Conservation (phyloP, 2,888 invertebrate genomes). For the Oxycera nigricornis region DNA sequence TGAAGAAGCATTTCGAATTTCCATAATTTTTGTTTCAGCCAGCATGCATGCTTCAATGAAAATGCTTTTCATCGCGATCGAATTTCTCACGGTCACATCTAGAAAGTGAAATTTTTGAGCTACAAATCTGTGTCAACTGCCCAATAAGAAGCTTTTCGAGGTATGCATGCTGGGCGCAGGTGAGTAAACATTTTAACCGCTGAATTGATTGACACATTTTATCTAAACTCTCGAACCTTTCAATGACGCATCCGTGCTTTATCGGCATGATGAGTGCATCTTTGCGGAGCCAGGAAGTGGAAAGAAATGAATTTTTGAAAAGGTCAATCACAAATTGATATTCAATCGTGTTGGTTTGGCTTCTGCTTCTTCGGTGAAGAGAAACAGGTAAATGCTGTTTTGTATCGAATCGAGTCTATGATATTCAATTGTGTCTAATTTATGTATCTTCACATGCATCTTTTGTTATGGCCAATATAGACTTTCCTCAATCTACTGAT, state of each 20-base stretch:
- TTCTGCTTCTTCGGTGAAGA: background rate
- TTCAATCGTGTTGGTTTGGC: background rate
- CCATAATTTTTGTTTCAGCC: no score
- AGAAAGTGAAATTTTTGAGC: no score
- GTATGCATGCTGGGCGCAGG: no score
- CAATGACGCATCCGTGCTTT: background rate
- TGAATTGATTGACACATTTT: conserved; percentile 3
- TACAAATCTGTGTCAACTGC: no score
- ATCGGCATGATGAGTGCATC: background rate
- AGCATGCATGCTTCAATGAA: no score
- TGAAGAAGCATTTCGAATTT: no score
- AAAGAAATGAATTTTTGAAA: conserved; percentile 8
- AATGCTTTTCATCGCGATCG: no score
- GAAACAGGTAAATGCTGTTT: background rate
- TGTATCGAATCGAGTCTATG: background rate
- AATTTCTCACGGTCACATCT: no score
- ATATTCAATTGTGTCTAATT: conserved; percentile 6
- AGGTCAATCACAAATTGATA: background rate
- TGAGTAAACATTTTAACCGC: background rate
- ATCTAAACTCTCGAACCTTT: background rate
- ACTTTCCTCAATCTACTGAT: background rate
- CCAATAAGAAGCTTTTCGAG: no score
- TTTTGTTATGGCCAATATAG: background rate
- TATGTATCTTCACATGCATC: no score
- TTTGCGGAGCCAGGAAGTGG: background rate